Base-by-base conservation (phyloP, 2,797 vertebrate species). In the Enteromius radiatus region DNA sequence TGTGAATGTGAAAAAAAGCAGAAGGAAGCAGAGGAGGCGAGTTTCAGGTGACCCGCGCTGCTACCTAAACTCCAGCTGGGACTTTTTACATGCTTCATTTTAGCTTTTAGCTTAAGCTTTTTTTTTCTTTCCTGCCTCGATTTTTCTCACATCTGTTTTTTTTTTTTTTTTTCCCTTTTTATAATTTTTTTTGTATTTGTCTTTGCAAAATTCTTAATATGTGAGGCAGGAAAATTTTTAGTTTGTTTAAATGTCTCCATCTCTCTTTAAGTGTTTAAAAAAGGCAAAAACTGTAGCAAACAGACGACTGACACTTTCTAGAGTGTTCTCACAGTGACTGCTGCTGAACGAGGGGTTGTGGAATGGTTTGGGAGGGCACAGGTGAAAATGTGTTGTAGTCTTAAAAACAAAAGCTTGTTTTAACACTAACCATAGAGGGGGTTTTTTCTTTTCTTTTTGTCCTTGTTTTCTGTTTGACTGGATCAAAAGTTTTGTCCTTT, bases 1-100 rank as follows among this genome's bases (percentile, higher is more conserved):
- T 96, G 95, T 98, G 97, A 98, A 98, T 98, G 97, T 97, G 97
- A 97, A 96, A 93, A 93, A 91, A 93, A 91, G 92, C 92, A 93
- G 92, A 94, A 89, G 93, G 94, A 95, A 74, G 76, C 86, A 86
- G 84, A 92, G 91, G 89, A 89, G 87, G 89, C 91, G 92, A 95
- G 93, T 87, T 93, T 89, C 92, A 95, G 94, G 93, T 93, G 94
- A 94, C 93, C 89, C 85, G 86, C 91, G 93, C 94, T 96, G 95
- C 95, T 96, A 95, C 96, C 94, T 93, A 94, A 94, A 94, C 94
- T 95, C 95, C 93, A 93, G 94, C 94, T 92, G 92, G 94, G 92
- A 92, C 91, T 90, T 91, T 92, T 88, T 92, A 91, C 91, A 89
- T 89, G 89, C 90, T 89, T 89, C 71, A 36, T 83, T 85, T 87